Base-by-base conservation (phyloP, 2,888 invertebrate species). In the Erebia ligea region DNA sequence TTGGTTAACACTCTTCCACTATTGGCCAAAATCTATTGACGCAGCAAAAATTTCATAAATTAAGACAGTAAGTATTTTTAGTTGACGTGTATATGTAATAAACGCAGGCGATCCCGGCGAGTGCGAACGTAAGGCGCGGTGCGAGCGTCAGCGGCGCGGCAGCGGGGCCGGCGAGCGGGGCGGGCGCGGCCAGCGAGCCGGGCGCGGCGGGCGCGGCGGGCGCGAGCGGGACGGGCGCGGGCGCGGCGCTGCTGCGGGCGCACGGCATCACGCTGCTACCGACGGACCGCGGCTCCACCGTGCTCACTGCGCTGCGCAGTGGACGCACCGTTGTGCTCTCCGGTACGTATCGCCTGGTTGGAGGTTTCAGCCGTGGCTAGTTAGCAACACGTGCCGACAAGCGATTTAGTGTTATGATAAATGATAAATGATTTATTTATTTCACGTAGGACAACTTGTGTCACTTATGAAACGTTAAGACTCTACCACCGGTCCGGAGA, bases 211-310 rank as follows among this genome's bases (percentile, higher is more conserved):
- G 68, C 34, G 63, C n/a, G 52, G 52, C 67, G 48, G 72, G 68
- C 68, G 74, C 63, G 58, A 72, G 58, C 66, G 75, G 73, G n/a
- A 76, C 66, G 58, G 72, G 70, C 19, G 76, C 67, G 57, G 91
- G 87, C 54, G 85, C 96, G 75, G 95, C 95, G 84, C 93, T 98
- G 87, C 93, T 98, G 72, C 96, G 97, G 84, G 95, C 95, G 78
- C 97, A 98, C 89, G 98, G 98, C 74, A 97, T 98, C 81, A 96
- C 97, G 61, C 96, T 98, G 95, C 95, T 98, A 84, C 96, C 97
- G 66, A 94, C 95, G 25, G 98, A 98, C 85, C 95, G 96, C 77
- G 94, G 91, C 81, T 85, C 95, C 92, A 88, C 96, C 91, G 95
- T 98, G 70, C 96, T 96, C 76, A 96, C 95, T 72, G 98, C 97